Percentiles rank a stretch among this genome's conserved stretches.
Conservation (phyloP, 92 coral and sea anemone genomes). For the Epizoanthus illoricatus region DNA sequence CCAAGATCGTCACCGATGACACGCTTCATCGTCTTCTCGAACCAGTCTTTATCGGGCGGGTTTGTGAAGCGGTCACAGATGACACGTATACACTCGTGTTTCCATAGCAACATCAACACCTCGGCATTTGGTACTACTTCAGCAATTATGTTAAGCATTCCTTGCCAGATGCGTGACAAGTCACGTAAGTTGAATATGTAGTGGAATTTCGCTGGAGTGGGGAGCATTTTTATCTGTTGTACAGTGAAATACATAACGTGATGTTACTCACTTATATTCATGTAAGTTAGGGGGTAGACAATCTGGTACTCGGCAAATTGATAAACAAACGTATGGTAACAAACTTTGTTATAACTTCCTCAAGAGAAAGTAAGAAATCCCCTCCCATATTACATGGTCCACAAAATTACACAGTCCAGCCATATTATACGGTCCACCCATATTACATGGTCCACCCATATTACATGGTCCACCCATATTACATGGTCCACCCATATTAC, state of each 20-base stretch:
- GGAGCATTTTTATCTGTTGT: conserved; percentile 89
- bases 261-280: too few relatives aligned
- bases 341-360: too few relatives aligned
- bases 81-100: conserved; percentile 95
- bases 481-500: too few relatives aligned
- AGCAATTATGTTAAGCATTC: conserved; percentile 82
- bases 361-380: too few relatives aligned
- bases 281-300: too few relatives aligned
- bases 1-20: conserved; percentile 89
- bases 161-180: conserved; percentile 98
- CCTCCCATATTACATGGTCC: too few relatives aligned
- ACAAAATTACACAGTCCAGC: too few relatives aligned
- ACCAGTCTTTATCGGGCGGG: conserved; percentile 93
- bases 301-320: too few relatives aligned
- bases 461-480: too few relatives aligned
- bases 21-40: conserved; percentile 93
- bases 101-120: conserved; percentile 79
- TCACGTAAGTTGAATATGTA: conserved; percentile 99
- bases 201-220: conserved; percentile 98
- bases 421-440: too few relatives aligned
- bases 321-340: too few relatives aligned
- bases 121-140: conserved; percentile 72
- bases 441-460: too few relatives aligned
- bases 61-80: conserved; percentile 90
- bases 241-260: not conserved